phyloP scores from a whole-genome alignment of 2,113 vertebrate genomes.

The Rutilus rutilus region DNA sequence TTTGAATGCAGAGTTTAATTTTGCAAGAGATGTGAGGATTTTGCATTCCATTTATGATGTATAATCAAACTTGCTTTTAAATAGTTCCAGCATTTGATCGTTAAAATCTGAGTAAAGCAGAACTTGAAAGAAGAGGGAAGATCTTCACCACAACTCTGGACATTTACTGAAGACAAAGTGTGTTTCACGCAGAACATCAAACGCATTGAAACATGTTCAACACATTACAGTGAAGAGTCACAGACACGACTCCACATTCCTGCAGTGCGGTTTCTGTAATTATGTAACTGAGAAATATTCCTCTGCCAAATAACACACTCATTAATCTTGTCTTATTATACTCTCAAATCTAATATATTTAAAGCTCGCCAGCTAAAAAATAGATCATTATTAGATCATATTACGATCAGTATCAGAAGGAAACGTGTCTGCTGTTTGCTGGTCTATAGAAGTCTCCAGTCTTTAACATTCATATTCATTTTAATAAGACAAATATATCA shows the following conservation, averaged over 20 bases:
- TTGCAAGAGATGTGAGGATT: no score
- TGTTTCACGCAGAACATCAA: background rate
- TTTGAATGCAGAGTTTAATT: no score
- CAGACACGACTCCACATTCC: background rate
- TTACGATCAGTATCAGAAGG: background rate
- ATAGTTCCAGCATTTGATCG: background rate
- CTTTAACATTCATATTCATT: background rate
- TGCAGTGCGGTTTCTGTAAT: constrained; percentile 1
- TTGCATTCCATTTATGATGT: no score
- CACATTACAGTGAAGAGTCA: background rate
- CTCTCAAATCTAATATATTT: background rate
- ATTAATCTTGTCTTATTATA: constrained; percentile 18
- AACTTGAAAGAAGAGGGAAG: background rate
- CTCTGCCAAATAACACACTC: constrained; percentile 34
- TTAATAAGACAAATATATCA: background rate
- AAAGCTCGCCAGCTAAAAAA: background rate
- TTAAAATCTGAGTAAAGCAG: background rate
- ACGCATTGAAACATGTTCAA: background rate
- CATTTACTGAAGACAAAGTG: constrained; percentile 8
- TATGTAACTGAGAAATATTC: background rate
- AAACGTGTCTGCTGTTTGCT: background rate
- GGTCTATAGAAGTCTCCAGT: background rate
- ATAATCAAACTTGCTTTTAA: background rate
- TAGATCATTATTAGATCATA: background rate
- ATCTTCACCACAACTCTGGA: background rate